Evolutionary conservation across 1,140 invertebrate species (phyloP).

Genomic region (Ceratina australensis): DNA sequence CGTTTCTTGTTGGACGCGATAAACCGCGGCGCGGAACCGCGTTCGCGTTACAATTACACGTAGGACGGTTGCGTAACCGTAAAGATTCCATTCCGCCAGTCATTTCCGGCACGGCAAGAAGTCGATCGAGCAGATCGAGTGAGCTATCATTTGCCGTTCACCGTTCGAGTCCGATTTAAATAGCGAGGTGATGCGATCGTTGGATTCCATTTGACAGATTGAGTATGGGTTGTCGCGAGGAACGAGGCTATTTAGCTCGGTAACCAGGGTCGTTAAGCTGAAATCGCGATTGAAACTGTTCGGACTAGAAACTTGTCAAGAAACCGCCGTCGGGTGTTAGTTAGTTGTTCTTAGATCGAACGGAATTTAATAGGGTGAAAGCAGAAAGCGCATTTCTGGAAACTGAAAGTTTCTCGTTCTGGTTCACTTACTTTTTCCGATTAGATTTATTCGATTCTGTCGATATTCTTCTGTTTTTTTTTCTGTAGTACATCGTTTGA

Average conservation of each 20-base stretch:
- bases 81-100: constrained; percentile 26
- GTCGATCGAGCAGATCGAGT: constrained; percentile 37
- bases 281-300: constrained; percentile 11
- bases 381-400: background rate
- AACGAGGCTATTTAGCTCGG: background rate
- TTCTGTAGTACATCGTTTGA: too few relatives aligned
- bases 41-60: constrained; percentile 39
- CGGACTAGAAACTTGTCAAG: background rate
- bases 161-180: background rate
- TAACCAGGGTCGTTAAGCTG: background rate
- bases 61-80: constrained; percentile 37
- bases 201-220: constrained; percentile 12
- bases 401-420: too few relatives aligned
- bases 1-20: constrained; percentile 4
- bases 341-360: background rate
- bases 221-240: background rate
- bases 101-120: constrained; percentile 55
- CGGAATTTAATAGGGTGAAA: background rate
- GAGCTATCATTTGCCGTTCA: constrained; percentile 14
- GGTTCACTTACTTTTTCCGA: too few relatives aligned
- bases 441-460: too few relatives aligned
- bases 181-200: background rate
- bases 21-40: constrained; percentile 12
- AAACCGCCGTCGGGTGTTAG: background rate
- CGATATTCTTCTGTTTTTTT: too few relatives aligned